Percentiles rank a stretch among this genome's conserved stretches.
phyloP scores from a whole-genome alignment of 2,113 vertebrate genomes.

The Boleophthalmus pectinirostris region DNA sequence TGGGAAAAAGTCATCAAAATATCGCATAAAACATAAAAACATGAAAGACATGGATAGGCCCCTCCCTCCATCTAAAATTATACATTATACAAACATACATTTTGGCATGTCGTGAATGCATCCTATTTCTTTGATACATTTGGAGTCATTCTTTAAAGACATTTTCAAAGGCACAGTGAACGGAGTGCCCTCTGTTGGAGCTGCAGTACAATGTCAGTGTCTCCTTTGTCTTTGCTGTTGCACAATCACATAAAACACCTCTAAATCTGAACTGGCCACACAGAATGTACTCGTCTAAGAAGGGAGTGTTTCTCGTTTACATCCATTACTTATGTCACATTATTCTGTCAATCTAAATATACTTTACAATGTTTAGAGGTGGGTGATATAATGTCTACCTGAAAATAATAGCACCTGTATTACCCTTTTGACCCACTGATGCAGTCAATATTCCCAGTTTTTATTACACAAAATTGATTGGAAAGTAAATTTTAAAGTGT shows the following conservation, averaged over 20 bases:
- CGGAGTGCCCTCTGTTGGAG: constrained; percentile 42
- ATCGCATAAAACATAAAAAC: too few relatives aligned
- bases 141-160: constrained; percentile 17
- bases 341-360: neutral
- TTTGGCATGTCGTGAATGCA: neutral
- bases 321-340: constrained; percentile 25
- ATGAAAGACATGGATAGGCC: too few relatives aligned
- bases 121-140: constrained; percentile 41
- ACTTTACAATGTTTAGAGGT: neutral
- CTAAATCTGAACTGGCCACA: constrained; percentile 38
- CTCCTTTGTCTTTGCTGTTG: constrained; percentile 53
- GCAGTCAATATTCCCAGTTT: too few relatives aligned
- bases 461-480: too few relatives aligned
- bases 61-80: neutral
- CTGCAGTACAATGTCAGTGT: constrained; percentile 59
- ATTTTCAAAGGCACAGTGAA: constrained; percentile 21
- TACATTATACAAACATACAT: neutral
- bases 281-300: constrained; percentile 63
- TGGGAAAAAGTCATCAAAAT: too few relatives aligned
- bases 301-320: constrained; percentile 57
- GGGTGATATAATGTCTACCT: neutral
- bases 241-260: constrained; percentile 60
- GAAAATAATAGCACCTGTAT: neutral
- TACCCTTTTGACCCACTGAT: too few relatives aligned
- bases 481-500: too few relatives aligned